Base-by-base conservation (phyloP, 2,888 invertebrate species). In the Epiblema foenella region DNA sequence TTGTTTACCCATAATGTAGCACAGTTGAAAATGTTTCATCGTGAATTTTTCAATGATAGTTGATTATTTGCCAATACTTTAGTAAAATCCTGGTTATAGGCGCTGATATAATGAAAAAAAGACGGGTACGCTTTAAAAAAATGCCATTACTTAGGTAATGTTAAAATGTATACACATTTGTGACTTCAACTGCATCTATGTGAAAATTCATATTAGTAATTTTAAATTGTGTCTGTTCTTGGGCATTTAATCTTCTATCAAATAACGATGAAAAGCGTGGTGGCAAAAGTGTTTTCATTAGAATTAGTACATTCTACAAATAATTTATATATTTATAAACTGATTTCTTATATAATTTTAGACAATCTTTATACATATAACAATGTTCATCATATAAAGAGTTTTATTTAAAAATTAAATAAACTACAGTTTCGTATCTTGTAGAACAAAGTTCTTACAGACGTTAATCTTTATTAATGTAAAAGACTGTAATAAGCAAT, bases 191-290 rank as follows among this genome's bases (percentile, higher is more conserved):
- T 33, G 33, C 9, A 7, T 33, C 33, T 5, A 5, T 33, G 15
- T 3, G 15, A 46, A 42, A 46, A n/a, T 46, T 42, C 0, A 15
- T 7, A 8, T 5, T n/a, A 46, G 33, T 33, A 1, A 46, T n/a
- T 12, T 46, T 46, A n/a, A 51, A 46, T 4, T 20, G 15, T 49
- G 8, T 60, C 3, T 33, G 15, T 51, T 12, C 0, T 11, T 70
- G 70, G 70, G 70, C 70, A 70, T 70, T 60, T 66, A 56, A 66
- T 70, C 54, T 33, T 15, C 59, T 65, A 60, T 60, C 54, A 60
- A 42, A 8, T 18, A 17, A 54, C 70, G 59, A 70, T 24, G 29
- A 46, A 37, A 42, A 58, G 64, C 52, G 52, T 42, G 58, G 64
- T 56, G 65, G 65, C 65, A 66, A 60, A 51, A 64, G 17, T 10